Evolutionary conservation across 2,888 invertebrate genomes (phyloP).

Genomic region (Apocheima hispidaria): DNA sequence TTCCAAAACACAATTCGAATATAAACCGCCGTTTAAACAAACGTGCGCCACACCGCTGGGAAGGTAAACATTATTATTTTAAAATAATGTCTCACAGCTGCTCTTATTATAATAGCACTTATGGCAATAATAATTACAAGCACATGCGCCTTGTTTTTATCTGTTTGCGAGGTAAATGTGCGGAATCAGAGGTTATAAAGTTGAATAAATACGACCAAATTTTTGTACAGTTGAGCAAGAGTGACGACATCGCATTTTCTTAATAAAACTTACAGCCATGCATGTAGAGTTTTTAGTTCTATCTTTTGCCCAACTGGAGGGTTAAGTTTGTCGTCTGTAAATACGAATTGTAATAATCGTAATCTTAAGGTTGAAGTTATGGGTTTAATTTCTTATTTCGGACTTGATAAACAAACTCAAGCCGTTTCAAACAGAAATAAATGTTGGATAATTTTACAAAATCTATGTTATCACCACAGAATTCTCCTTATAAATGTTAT

Average conservation of each 20-base stretch:
- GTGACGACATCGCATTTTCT: not conserved
- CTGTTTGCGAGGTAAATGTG: slow-evolving; percentile 41
- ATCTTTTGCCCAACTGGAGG: not conserved
- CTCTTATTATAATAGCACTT: slow-evolving; percentile 45
- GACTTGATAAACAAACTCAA: not conserved
- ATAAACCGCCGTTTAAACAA: slow-evolving; percentile 49
- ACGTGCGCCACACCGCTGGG: slow-evolving; percentile 46
- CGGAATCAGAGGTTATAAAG: slow-evolving; percentile 18
- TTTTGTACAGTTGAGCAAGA: not conserved
- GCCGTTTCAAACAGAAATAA: not conserved
- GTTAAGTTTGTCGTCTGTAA: slow-evolving; percentile 6
- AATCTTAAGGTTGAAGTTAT: slow-evolving; percentile 14
- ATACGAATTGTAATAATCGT: slow-evolving; percentile 25
- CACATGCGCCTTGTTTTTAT: slow-evolving; percentile 41
- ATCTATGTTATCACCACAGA: not conserved
- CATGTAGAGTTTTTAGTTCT: not conserved
- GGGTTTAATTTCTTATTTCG: slow-evolving; percentile 33
- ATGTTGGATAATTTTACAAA: not conserved
- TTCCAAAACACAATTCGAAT: slow-evolving; percentile 48
- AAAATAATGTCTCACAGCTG: slow-evolving; percentile 61
- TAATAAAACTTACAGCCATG: not conserved
- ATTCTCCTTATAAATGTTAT: no score
- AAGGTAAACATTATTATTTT: slow-evolving; percentile 61
- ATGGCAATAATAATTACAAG: slow-evolving; percentile 38
- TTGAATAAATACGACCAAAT: not conserved